Percentiles rank a stretch among this genome's conserved stretches.
Conservation (phyloP, 2,797 vertebrate genomes). For the Siniperca undulata region DNA sequence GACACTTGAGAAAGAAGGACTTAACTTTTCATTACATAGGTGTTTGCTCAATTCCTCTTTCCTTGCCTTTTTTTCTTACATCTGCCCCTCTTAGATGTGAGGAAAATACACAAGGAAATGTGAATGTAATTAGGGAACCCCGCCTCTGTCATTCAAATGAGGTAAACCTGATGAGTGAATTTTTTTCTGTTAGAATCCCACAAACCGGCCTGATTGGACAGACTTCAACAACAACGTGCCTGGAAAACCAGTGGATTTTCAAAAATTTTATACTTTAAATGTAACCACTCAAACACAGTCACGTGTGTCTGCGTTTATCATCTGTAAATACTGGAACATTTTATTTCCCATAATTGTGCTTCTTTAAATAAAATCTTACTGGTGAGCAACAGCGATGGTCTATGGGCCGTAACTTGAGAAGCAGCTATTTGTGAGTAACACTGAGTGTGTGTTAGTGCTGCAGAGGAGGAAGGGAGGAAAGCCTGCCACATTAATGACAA, state of each 20-base stretch:
- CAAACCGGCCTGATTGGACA: background rate
- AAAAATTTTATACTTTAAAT: background rate
- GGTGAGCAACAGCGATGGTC: conserved; percentile 17
- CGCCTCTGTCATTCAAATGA: background rate
- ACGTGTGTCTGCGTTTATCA: conserved; percentile 26
- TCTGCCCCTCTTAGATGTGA: background rate
- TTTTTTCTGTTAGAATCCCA: background rate
- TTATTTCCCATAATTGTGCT: conserved; percentile 40
- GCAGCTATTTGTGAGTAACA: conserved; percentile 58
- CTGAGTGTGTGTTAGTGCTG: conserved; percentile 45
- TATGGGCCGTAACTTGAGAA: conserved; percentile 49
- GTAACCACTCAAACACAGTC: conserved; percentile 2
- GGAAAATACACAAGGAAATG: background rate
- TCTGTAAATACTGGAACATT: conserved; percentile 41
- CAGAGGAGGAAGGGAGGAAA: conserved; percentile 44
- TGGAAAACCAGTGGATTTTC: conserved; percentile 4
- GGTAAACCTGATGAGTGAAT: background rate
- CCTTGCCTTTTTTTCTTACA: background rate
- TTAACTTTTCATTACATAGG: background rate
- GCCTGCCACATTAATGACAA: conserved; percentile 76
- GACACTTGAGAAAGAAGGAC: background rate
- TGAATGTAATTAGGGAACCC: background rate
- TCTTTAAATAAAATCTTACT: conserved; percentile 55
- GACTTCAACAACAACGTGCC: background rate
- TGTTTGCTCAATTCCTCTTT: background rate